These are phyloP conservation scores for Chaitophorus viminalis DNA, from an alignment of 2,888 invertebrate genomes.

Conservation along the genomic window DNA sequence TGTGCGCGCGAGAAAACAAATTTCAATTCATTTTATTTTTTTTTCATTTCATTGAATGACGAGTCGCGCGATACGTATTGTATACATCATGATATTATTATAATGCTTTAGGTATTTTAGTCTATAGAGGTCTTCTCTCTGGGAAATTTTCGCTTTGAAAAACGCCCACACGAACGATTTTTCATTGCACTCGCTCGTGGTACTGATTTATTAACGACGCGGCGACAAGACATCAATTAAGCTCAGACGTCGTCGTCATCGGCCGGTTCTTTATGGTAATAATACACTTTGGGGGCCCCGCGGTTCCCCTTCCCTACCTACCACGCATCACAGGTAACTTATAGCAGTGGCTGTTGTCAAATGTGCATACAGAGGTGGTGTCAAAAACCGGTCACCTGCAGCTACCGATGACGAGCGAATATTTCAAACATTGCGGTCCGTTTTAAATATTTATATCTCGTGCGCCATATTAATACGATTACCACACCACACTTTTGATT, in stretches of 20 bases:
- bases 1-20: neutral
- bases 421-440: neutral
- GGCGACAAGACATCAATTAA: neutral
- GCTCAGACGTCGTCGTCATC: neutral
- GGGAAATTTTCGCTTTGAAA: conserved; percentile 17
- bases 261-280: neutral
- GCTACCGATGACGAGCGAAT: neutral
- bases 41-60: neutral
- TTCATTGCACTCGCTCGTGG: neutral
- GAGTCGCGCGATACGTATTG: neutral
- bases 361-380: neutral
- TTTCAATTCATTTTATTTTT: neutral
- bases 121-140: neutral
- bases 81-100: neutral
- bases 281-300: neutral
- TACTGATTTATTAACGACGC: conserved; percentile 11
- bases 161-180: conserved; percentile 37
- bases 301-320: neutral
- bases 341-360: neutral
- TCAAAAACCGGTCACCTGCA: conserved; percentile 15
- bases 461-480: neutral
- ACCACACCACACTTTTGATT: neutral
- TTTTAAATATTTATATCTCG: neutral
- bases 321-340: neutral
- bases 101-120: too few species aligned